Percentiles rank a stretch among this genome's conserved stretches.
These are phyloP conservation scores for Corbicula japonica DNA, from an alignment of 2,888 invertebrate species.

Conservation along the genomic window DNA sequence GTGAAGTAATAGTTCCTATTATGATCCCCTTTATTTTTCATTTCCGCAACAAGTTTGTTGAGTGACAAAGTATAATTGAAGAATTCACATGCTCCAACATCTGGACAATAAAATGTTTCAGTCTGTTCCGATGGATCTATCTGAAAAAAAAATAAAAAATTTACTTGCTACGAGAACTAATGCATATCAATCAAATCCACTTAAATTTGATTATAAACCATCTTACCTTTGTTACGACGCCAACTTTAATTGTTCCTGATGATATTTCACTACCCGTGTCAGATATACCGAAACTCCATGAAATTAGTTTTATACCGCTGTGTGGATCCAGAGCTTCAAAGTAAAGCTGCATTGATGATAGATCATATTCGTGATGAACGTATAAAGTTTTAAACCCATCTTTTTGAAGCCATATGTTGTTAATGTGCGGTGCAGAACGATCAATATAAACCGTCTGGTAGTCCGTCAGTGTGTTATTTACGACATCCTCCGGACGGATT, in stretches of 20 bases:
- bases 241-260: neutral
- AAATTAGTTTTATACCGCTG: neutral
- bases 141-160: neutral
- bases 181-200: too few species aligned
- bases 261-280: neutral
- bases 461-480: conserved; percentile 54
- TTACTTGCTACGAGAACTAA: too few species aligned
- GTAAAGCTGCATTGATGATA: neutral
- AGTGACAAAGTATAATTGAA: conserved; percentile 6
- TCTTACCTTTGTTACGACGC: conserved; percentile 9
- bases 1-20: neutral
- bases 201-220: too few species aligned
- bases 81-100: neutral
- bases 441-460: conserved; percentile 35
- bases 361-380: neutral
- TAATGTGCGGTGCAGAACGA: neutral
- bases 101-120: neutral
- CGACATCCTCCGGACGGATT: conserved; percentile 64
- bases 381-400: neutral
- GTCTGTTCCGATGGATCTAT: neutral
- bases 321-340: conserved; percentile 13
- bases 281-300: conserved; percentile 1
- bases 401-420: neutral
- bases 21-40: neutral
- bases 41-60: neutral